Percentiles rank a stretch among this genome's conserved stretches.
Evolutionary conservation across 2,113 vertebrate genomes (phyloP).

Genomic region (Prochilodus magdalenae): DNA sequence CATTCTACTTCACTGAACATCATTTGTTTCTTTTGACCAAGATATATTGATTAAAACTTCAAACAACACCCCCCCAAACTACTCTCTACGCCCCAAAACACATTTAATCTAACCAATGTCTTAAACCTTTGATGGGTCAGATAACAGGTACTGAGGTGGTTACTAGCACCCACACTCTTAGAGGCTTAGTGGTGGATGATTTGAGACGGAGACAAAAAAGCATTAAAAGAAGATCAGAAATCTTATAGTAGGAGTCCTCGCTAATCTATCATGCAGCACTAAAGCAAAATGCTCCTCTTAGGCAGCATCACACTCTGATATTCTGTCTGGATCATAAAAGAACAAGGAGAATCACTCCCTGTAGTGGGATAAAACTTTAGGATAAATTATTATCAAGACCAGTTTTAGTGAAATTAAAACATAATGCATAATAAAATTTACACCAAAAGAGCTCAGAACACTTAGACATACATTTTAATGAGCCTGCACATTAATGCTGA

Average conservation of each 20-base stretch:
- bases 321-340: not conserved
- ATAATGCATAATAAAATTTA: too few relatives aligned
- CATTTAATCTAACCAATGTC: not conserved
- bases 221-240: not conserved
- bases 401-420: too few relatives aligned
- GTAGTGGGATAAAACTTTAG: too few relatives aligned
- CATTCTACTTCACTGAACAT: too few relatives aligned
- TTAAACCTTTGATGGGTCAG: not conserved
- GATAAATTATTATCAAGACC: too few relatives aligned
- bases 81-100: too few relatives aligned
- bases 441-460: too few relatives aligned
- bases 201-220: not conserved
- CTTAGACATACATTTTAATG: not conserved
- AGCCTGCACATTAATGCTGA: too few relatives aligned
- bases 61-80: too few relatives aligned
- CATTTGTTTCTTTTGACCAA: too few relatives aligned
- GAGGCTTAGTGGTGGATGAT: not conserved
- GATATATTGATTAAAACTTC: too few relatives aligned
- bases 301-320: not conserved
- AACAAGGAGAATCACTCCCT: not conserved
- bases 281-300: not conserved
- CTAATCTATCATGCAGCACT: not conserved
- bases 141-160: not conserved
- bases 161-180: not conserved
- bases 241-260: not conserved